A percentile compares a stretch with the other conserved stretches of the same genome.
phyloP scores from a whole-genome alignment of 1,140 invertebrate genomes.

The Branchinecta lindahli region DNA sequence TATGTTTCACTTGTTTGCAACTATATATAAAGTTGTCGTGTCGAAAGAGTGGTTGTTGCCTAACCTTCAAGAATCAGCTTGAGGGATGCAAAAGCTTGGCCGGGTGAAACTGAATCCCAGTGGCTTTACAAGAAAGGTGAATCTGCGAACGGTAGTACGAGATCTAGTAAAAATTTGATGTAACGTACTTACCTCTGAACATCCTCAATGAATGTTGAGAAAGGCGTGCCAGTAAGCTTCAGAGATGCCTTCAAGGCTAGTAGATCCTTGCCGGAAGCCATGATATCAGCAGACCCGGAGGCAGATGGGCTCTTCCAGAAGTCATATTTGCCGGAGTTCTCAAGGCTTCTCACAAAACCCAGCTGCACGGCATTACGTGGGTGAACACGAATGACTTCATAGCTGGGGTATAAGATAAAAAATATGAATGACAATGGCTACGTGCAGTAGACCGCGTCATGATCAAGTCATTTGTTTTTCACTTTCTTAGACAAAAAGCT shows the following conservation, averaged over 20 bases:
- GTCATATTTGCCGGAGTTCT: slow-evolving; percentile 12
- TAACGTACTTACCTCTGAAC: slow-evolving; percentile 17
- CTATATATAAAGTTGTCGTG: too few species aligned
- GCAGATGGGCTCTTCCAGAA: slow-evolving; percentile 17
- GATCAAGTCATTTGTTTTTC: too few species aligned
- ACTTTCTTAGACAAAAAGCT: too few species aligned
- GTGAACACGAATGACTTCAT: background rate
- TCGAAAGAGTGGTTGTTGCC: too few species aligned
- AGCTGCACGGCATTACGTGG: background rate
- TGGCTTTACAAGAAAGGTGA: too few species aligned
- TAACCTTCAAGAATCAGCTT: too few species aligned
- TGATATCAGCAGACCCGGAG: slow-evolving; percentile 15
- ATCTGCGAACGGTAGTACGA: too few species aligned
- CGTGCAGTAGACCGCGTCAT: too few species aligned
- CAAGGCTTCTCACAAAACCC: background rate
- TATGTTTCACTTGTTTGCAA: too few species aligned
- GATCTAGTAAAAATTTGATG: background rate
- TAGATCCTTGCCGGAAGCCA: slow-evolving; percentile 10
- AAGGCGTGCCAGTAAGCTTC: background rate
- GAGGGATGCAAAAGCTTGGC: too few species aligned
- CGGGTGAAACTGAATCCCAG: too few species aligned
- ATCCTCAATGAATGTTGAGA: slow-evolving; percentile 15
- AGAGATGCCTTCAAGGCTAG: background rate
- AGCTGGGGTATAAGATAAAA: background rate
- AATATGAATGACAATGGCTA: too few species aligned